Percentiles rank a stretch among this genome's conserved stretches.
These are phyloP conservation scores for Mayetiola destructor DNA, from an alignment of 2,888 invertebrate species.

Conservation along the genomic window DNA sequence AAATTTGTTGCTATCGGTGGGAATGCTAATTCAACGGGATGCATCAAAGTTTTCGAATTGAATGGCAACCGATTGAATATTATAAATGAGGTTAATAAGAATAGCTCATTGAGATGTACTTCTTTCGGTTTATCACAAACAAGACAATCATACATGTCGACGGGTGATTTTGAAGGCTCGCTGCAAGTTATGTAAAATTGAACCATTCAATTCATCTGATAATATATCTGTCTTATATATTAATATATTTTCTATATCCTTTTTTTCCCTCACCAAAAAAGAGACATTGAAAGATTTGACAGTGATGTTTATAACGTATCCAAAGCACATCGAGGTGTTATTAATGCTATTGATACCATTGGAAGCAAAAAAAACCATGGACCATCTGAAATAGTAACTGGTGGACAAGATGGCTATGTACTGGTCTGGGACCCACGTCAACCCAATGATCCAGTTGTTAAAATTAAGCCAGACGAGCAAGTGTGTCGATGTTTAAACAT, in stretches of 20 bases:
- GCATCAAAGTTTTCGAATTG: conserved; percentile 63
- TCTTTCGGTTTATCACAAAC: conserved; percentile 82
- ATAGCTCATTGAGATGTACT: conserved; percentile 80
- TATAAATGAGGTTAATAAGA: conserved; percentile 58
- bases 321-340: conserved; percentile 67
- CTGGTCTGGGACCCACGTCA: conserved; percentile 94
- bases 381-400: conserved; percentile 89
- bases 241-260: background rate
- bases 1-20: conserved; percentile 83
- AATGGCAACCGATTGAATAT: conserved; percentile 56
- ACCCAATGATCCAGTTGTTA: conserved; percentile 73
- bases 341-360: conserved; percentile 84
- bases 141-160: conserved; percentile 66
- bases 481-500: conserved; percentile 38
- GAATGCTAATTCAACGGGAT: conserved; percentile 68
- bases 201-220: background rate
- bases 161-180: conserved; percentile 79
- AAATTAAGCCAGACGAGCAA: conserved; percentile 58
- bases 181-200: conserved; percentile 62
- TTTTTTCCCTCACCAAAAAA: conserved; percentile 30
- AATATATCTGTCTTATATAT: conserved; percentile 6
- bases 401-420: conserved; percentile 83
- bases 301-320: conserved; percentile 60
- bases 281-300: conserved; percentile 63
- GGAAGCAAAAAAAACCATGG: conserved; percentile 71